Percentiles rank a stretch among this genome's conserved stretches.
These are phyloP conservation scores for Aphelinus certus DNA, from an alignment of 1,140 invertebrate species.

Conservation along the genomic window DNA sequence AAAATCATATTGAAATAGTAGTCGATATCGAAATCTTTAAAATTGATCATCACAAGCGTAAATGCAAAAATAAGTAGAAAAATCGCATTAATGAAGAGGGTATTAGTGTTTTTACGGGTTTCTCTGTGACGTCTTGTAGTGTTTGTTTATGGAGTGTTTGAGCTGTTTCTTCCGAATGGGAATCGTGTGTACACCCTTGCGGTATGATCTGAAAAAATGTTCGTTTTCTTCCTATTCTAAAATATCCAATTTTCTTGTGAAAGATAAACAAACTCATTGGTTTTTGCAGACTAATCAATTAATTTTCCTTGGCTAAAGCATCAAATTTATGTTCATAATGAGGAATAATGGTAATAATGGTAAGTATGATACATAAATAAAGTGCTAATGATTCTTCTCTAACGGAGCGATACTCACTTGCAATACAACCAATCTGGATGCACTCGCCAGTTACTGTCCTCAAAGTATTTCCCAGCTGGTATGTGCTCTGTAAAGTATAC, in stretches of 20 bases:
- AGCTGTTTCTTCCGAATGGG: conserved; percentile 34
- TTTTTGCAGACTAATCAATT: no score
- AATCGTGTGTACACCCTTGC: conserved; percentile 31
- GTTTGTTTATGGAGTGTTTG: conserved; percentile 39
- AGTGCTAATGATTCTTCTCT: not conserved
- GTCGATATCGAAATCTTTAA: no score
- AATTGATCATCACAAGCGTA: no score
- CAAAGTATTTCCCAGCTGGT: conserved; percentile 75
- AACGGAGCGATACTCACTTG: conserved; percentile 54
- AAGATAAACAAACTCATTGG: not conserved
- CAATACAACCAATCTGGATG: conserved; percentile 85
- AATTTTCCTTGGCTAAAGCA: no score
- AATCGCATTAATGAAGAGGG: conserved; percentile 11
- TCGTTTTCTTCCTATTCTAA: conserved; percentile 26
- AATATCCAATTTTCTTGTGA: conserved; percentile 11
- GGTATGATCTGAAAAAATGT: conserved; percentile 38
- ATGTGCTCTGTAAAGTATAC: conserved; percentile 59
- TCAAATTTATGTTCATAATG: no score
- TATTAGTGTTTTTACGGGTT: conserved; percentile 34
- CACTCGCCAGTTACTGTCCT: conserved; percentile 83
- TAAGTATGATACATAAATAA: not conserved
- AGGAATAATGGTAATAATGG: no score
- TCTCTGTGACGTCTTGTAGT: conserved; percentile 34
- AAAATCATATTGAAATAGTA: not conserved
- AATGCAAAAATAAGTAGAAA: not conserved